Evolutionary conservation across 2,888 invertebrate species (phyloP).

Genomic region (Silvanus unidentatus): DNA sequence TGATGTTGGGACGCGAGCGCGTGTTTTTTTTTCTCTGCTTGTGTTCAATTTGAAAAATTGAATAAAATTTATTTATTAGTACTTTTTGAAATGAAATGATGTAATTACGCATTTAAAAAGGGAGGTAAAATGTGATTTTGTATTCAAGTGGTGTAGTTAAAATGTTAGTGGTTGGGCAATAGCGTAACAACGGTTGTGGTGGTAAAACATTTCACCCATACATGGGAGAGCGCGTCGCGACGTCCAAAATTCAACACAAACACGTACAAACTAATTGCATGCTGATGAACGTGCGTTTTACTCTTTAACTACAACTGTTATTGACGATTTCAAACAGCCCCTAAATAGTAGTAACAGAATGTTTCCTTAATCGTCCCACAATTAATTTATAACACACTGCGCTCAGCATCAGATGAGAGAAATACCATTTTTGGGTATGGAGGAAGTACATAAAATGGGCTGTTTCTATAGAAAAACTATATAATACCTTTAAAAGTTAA

Average conservation of each 20-base stretch:
- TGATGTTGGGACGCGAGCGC: too few species aligned
- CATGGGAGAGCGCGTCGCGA: constrained; percentile 25
- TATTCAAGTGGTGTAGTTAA: constrained; percentile 42
- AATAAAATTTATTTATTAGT: constrained; percentile 29
- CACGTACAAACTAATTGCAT: constrained; percentile 46
- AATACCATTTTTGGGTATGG: too few species aligned
- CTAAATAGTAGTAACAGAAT: too few species aligned
- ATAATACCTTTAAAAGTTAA: too few species aligned
- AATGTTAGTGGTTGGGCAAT: constrained; percentile 38
- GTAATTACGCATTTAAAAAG: constrained; percentile 43
- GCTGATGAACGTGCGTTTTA: constrained; percentile 45
- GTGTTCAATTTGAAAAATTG: constrained; percentile 19
- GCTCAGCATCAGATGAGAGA: too few species aligned
- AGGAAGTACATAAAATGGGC: too few species aligned
- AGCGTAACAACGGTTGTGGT: constrained; percentile 5
- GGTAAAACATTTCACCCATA: not conserved
- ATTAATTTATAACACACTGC: too few species aligned
- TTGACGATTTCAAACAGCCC: too few species aligned
- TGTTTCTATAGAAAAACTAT: too few species aligned
- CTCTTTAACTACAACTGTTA: constrained; percentile 39
- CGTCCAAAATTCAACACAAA: constrained; percentile 33
- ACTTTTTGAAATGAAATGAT: constrained; percentile 38
- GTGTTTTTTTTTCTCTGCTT: too few species aligned
- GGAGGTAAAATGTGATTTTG: constrained; percentile 39
- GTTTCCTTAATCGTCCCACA: too few species aligned